A percentile compares a stretch with the other conserved stretches of the same genome.
phyloP scores from a whole-genome alignment of 2,113 vertebrate species.

The Microcebus ravelobensis region DNA sequence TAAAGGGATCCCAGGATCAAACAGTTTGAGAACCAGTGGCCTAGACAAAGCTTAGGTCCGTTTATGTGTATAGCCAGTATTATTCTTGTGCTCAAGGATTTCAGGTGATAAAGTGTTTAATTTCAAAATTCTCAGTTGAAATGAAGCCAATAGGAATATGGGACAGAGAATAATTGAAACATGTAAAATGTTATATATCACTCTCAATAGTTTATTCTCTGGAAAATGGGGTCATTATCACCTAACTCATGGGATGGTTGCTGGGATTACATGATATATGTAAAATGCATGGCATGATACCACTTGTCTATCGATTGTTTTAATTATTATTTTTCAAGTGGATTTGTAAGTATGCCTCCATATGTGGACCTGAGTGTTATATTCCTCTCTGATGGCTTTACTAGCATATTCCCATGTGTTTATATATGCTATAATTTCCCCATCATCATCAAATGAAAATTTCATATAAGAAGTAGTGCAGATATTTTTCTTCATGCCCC shows the following conservation, averaged over 20 bases:
- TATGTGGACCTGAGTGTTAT: background rate
- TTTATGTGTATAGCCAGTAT: background rate
- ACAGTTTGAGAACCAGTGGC: background rate
- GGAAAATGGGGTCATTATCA: background rate
- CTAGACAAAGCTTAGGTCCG: background rate
- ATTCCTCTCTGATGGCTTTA: background rate
- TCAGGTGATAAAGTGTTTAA: background rate
- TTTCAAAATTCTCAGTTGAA: slow-evolving; percentile 8
- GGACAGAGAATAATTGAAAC: background rate
- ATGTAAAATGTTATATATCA: background rate
- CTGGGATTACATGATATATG: background rate
- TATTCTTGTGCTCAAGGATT: background rate
- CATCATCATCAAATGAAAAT: background rate
- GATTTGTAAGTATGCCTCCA: background rate
- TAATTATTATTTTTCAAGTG: background rate
- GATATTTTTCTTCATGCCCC: slow-evolving; percentile 22
- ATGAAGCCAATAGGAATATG: background rate
- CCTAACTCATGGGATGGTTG: background rate
- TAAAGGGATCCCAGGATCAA: background rate
- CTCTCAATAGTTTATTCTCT: background rate
- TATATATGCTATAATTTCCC: background rate
- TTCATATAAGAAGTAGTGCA: background rate
- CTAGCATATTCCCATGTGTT: background rate
- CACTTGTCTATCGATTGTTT: background rate
- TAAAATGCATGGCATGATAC: background rate